Percentiles rank a stretch among this genome's conserved stretches.
These are phyloP conservation scores for Drosophila gaucha DNA, from an alignment of 2,888 invertebrate species.

Conservation along the genomic window DNA sequence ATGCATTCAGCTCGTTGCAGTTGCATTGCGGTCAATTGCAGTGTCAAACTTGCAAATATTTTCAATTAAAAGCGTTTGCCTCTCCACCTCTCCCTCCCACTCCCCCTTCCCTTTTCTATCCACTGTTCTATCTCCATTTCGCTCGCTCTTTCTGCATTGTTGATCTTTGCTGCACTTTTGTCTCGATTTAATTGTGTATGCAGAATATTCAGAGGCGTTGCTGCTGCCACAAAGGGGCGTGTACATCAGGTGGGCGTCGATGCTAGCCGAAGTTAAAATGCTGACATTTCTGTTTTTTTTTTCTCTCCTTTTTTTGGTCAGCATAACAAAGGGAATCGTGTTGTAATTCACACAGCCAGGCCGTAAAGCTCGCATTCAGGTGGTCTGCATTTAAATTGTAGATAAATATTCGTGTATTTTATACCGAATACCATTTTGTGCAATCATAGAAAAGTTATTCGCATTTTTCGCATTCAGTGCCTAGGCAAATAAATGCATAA, in stretches of 20 bases:
- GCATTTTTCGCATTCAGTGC: slow-evolving; percentile 1
- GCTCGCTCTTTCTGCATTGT: slow-evolving; percentile 5
- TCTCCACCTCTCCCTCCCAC: not conserved
- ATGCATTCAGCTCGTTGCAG: slow-evolving; percentile 40
- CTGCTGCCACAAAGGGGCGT: slow-evolving; percentile 24
- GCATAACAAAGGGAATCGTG: slow-evolving; percentile 35
- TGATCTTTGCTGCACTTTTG: slow-evolving; percentile 48
- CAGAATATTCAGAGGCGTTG: slow-evolving; percentile 34
- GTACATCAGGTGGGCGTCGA: slow-evolving; percentile 35
- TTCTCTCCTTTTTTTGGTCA: slow-evolving; percentile 20
- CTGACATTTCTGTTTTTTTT: slow-evolving; percentile 31
- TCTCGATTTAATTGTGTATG: slow-evolving; percentile 62
- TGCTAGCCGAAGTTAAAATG: slow-evolving; percentile 42
- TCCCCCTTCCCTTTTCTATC: not conserved
- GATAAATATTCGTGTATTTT: slow-evolving; percentile 42
- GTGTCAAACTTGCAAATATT: slow-evolving; percentile 74
- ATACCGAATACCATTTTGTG: slow-evolving; percentile 7
- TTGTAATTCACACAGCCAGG: slow-evolving; percentile 35
- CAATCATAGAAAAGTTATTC: slow-evolving; percentile 6
- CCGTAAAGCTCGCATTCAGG: slow-evolving; percentile 29
- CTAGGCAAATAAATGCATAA: not conserved
- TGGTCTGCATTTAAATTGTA: slow-evolving; percentile 52
- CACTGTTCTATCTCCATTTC: not conserved
- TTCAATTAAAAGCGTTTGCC: slow-evolving; percentile 70
- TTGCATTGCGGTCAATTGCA: slow-evolving; percentile 66